phyloP scores from a whole-genome alignment of 2,113 vertebrate genomes.

The Hylia prasina region DNA sequence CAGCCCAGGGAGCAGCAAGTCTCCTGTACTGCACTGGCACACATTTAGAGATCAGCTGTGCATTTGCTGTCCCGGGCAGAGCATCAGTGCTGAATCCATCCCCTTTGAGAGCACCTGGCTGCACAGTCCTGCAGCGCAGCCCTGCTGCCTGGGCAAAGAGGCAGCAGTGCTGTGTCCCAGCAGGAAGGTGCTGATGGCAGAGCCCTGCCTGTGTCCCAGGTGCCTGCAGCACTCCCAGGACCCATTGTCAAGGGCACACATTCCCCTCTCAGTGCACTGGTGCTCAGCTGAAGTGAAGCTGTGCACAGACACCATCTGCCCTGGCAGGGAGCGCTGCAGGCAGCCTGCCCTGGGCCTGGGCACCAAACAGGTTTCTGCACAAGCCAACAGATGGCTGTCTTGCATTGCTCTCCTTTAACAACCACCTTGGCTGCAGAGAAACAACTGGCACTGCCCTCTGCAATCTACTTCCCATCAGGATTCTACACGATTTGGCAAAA shows the following conservation, averaged over 20 bases:
- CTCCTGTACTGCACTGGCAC: not conserved
- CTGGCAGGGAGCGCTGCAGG: not conserved
- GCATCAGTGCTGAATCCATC: not conserved
- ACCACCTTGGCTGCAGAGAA: not conserved
- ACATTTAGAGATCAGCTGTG: not conserved
- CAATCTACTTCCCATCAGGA: not conserved
- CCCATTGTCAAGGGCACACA: not conserved
- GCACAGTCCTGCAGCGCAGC: not conserved
- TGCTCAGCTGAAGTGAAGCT: not conserved
- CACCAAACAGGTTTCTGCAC: not conserved
- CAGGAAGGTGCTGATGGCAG: not conserved
- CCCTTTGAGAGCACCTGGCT: not conserved
- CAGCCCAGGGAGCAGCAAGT: not conserved
- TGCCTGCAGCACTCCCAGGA: not conserved
- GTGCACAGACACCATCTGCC: not conserved
- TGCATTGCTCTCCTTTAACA: slow-evolving; percentile 41
- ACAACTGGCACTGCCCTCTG: not conserved
- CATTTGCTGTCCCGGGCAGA: rapidly evolving
- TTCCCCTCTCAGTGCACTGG: not conserved
- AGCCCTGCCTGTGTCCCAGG: not conserved
- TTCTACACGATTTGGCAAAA: not conserved
- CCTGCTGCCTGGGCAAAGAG: not conserved
- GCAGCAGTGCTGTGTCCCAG: not conserved
- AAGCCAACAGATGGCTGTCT: slow-evolving; percentile 67
- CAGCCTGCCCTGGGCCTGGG: not conserved